Evolutionary conservation across 2,797 vertebrate species (phyloP).

Genomic region (Columba guinea): DNA sequence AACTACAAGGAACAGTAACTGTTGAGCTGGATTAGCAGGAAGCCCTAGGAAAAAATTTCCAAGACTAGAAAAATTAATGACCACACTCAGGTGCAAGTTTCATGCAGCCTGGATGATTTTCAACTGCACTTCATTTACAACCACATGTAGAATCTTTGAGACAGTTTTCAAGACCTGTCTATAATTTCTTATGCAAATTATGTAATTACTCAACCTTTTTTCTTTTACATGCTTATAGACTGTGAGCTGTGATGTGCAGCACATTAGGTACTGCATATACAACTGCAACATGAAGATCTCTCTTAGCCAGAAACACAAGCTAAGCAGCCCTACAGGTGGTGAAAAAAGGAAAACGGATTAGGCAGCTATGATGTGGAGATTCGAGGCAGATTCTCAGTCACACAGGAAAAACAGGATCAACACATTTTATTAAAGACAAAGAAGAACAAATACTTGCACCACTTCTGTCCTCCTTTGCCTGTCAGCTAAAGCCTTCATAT

Average conservation of each 20-base stretch:
- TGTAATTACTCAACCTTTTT: background rate
- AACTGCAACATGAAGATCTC: background rate
- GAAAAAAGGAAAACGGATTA: background rate
- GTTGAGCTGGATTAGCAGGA: conserved; percentile 53
- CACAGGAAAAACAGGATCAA: background rate
- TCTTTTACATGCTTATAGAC: background rate
- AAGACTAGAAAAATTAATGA: background rate
- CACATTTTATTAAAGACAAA: background rate
- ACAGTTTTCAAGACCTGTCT: conserved; percentile 13
- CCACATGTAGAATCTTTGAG: background rate
- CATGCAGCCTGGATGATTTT: background rate
- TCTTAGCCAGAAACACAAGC: background rate
- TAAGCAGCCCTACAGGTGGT: background rate
- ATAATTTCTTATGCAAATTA: conserved; percentile 49
- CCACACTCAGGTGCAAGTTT: conserved; percentile 22
- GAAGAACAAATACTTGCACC: background rate
- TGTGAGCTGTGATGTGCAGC: background rate
- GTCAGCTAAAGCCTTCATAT: too few relatives aligned
- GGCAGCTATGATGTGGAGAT: background rate
- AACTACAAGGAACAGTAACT: conserved; percentile 17
- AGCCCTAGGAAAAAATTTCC: conserved; percentile 22
- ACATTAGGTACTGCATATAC: background rate
- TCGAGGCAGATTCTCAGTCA: background rate
- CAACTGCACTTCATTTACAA: background rate
- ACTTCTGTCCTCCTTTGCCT: background rate